phyloP scores from a whole-genome alignment of 1,140 invertebrate genomes.

The Magallana ariakensis region DNA sequence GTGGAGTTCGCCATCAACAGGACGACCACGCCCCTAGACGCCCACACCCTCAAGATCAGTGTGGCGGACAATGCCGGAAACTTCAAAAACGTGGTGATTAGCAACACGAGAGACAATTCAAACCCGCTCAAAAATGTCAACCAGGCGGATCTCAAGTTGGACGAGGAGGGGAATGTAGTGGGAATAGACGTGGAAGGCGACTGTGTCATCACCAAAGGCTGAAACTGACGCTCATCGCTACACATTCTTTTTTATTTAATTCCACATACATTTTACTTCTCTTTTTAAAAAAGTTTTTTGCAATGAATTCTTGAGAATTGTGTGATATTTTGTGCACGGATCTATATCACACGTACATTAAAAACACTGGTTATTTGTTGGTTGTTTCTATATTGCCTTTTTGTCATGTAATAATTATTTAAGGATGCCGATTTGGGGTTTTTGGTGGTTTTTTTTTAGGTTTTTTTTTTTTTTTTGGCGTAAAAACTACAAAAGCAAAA shows the following conservation, averaged over 20 bases:
- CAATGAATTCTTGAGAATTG: too few species aligned
- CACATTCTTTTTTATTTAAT: too few species aligned
- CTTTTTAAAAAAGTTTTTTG: too few species aligned
- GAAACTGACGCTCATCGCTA: neutral
- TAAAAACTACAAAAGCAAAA: too few species aligned
- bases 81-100: neutral
- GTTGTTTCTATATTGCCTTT: too few species aligned
- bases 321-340: too few species aligned
- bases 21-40: conserved; percentile 24
- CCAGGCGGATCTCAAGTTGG: conserved; percentile 47
- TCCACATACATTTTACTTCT: neutral
- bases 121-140: conserved; percentile 55
- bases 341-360: too few species aligned
- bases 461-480: too few species aligned
- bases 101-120: conserved; percentile 31
- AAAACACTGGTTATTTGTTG: too few species aligned
- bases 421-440: too few species aligned
- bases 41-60: conserved; percentile 31
- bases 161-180: conserved; percentile 45
- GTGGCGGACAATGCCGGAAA: conserved; percentile 42
- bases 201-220: conserved; percentile 43
- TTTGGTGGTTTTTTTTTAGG: too few species aligned
- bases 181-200: conserved; percentile 56
- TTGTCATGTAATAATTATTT: too few species aligned
- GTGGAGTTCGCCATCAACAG: conserved; percentile 42